These are phyloP conservation scores for Drosophila aff. DNA, from an alignment of 1,140 invertebrate genomes.

Conservation along the genomic window DNA sequence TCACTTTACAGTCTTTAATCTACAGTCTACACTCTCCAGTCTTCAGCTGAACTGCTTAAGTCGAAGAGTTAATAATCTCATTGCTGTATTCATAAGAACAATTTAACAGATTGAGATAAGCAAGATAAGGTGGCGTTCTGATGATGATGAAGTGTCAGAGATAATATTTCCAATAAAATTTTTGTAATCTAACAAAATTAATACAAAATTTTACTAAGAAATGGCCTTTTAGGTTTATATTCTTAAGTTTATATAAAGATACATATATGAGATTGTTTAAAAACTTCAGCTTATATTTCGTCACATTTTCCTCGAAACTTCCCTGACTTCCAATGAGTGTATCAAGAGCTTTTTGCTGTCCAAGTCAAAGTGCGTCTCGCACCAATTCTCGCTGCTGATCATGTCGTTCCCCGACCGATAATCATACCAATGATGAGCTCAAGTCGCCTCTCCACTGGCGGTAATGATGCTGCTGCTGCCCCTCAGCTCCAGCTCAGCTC, in stretches of 20 bases:
- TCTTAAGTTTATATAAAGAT: no score
- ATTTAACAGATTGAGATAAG: not conserved
- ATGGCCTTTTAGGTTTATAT: no score
- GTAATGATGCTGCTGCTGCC: conserved; percentile 66
- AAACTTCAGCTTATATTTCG: no score
- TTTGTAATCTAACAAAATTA: no score
- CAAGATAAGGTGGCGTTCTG: not conserved
- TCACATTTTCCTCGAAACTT: not conserved
- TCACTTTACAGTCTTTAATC: not conserved
- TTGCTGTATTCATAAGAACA: conserved; percentile 9
- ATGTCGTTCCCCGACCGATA: conserved; percentile 74
- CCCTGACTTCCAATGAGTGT: not conserved
- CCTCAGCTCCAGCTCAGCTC: conserved; percentile 7
- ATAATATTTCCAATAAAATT: no score
- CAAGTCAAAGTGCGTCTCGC: conserved; percentile 82
- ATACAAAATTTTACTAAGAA: no score
- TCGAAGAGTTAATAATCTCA: conserved; percentile 30
- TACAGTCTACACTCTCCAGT: conserved; percentile 1
- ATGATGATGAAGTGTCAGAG: not conserved
- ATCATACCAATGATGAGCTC: conserved; percentile 78
- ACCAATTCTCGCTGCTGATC: conserved; percentile 72
- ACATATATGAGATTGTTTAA: no score
- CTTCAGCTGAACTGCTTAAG: conserved; percentile 9
- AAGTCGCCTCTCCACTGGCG: conserved; percentile 56
- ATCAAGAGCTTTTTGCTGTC: conserved; percentile 61